These are phyloP conservation scores for Hylyphantes graminicola DNA, from an alignment of 1,140 invertebrate genomes.

Conservation along the genomic window DNA sequence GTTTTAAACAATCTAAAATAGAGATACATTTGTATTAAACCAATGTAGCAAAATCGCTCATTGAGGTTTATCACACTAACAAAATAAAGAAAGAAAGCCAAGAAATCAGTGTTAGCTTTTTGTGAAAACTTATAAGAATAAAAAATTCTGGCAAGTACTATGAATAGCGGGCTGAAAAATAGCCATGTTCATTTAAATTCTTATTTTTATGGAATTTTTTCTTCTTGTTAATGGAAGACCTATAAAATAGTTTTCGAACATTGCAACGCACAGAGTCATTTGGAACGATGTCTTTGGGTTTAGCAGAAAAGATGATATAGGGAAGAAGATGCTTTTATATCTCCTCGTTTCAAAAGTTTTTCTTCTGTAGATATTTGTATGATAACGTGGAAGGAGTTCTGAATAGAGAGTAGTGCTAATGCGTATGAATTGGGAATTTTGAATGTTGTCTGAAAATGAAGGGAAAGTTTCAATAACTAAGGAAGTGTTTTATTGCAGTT, in stretches of 20 bases:
- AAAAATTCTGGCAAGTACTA: conserved; percentile 1
- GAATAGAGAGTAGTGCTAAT: too few relatives aligned
- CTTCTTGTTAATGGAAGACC: conserved; percentile 31
- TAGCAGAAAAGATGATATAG: too few relatives aligned
- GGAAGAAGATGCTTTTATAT: not conserved
- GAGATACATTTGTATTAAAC: too few relatives aligned
- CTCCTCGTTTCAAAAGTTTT: not conserved
- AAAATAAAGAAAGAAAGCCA: conserved; percentile 39
- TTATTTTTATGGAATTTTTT: conserved; percentile 37
- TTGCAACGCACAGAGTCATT: not conserved
- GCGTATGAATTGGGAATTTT: too few relatives aligned
- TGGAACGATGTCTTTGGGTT: conserved; percentile 16
- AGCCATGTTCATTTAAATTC: conserved; percentile 39
- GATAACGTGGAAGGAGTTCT: too few relatives aligned
- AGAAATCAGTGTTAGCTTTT: conserved; percentile 52
- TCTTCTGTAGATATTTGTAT: not conserved
- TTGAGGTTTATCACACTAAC: conserved; percentile 53
- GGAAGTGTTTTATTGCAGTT: too few relatives aligned
- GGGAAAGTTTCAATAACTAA: too few relatives aligned
- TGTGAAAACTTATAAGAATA: conserved; percentile 9
- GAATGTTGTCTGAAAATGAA: too few relatives aligned
- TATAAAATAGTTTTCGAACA: conserved; percentile 49
- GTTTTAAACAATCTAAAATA: too few relatives aligned
- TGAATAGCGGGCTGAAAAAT: conserved; percentile 46
- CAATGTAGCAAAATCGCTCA: conserved; percentile 2